Base-by-base conservation (phyloP, 2,797 vertebrate species). In the Lepilemur ruficaudatus region DNA sequence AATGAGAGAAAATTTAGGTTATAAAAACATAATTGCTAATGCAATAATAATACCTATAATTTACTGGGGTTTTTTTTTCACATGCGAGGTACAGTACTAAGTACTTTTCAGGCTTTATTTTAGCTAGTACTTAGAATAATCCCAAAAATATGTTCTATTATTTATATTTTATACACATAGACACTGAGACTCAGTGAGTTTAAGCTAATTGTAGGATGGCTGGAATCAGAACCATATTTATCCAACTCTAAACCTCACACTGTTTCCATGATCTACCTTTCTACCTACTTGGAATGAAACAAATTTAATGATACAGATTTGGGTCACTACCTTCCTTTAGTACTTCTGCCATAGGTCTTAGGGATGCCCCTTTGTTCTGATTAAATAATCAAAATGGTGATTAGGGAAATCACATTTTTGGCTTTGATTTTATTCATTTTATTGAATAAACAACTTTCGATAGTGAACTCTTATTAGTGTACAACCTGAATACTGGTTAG, bases 211-310 rank as follows among this genome's bases (percentile, higher is more conserved):
- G 13, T 84, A 32, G 57, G 43, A 63, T 15, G 57, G 1, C 7
- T 79, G 23, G 35, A 86, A 93, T 93, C 22, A 89, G 55, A 86
- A 95, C 15, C 7, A 89, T 30, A 65, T 73, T 94, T 79, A 41
- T 82, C 11, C 84, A 8, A 95, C 78, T 92, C 63, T 86, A 76
- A 52, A 69, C 57, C 57, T 95, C 10, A 63, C 5, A 48, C 12
- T 83, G 14, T 67, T 70, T 93, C 4, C 67, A 80, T 28, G n/a
- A 79, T 84, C 38, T 23, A n/a, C n/a, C 28, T 80, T 23, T 79
- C 57, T 65, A 41, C 61, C 63, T 78, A 4, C 38, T 90, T 78
- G 38, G 67, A 84, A 94, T 46, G 38, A 97, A 91, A 86, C 32
- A 63, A 50, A 75, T 82, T 92, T 82, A 35, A 7, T 57, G 73